Evolutionary conservation across 1,140 invertebrate genomes (phyloP), one percentile per base, ranked within the genome.

Genomic region (Sarcophaga peregrina): DNA sequence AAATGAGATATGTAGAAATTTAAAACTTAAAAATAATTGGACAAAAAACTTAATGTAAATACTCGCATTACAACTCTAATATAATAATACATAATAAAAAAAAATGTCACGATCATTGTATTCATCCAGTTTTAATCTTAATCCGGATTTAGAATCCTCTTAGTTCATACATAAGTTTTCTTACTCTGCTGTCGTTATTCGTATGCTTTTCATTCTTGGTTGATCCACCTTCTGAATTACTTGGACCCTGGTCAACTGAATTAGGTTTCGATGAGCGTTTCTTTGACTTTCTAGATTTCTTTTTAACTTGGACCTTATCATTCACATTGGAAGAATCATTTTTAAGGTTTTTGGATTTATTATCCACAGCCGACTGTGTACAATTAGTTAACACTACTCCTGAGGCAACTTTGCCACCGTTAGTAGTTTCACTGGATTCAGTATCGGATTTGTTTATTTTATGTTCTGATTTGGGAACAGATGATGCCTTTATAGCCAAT

Each of bases 141-240:
- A n/a, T n/a, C n/a, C n/a, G n/a, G n/a, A n/a, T n/a, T n/a, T n/a
- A n/a, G n/a, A n/a, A n/a, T n/a, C n/a, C n/a, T n/a, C n/a, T n/a
- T n/a, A n/a, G n/a, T n/a, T n/a, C n/a, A n/a, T n/a, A n/a, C n/a
- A n/a, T n/a, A n/a, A n/a, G n/a, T n/a, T n/a, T n/a, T n/a, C n/a
- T n/a, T n/a, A n/a, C n/a, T n/a, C 4, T 37, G 25, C 25, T 37
- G 25, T 94, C 94, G 84, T 94, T 93, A 87, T 94, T 94, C 87
- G 93, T 93, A 85, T 92, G 92, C 84, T 91, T 93, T 87, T 93
- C 94, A 85, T 92, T 92, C 86, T 93, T 93, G 45, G 91, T 91
- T 84, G 92, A 92, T 17, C 93, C 93, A 74, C 93, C 94, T 68
- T 94, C 93, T 3, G 92, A 93, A 84, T 93, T 92, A 11, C 92